phyloP scores from a whole-genome alignment of 2,888 invertebrate genomes.

The Caenorhabditis angaria region DNA sequence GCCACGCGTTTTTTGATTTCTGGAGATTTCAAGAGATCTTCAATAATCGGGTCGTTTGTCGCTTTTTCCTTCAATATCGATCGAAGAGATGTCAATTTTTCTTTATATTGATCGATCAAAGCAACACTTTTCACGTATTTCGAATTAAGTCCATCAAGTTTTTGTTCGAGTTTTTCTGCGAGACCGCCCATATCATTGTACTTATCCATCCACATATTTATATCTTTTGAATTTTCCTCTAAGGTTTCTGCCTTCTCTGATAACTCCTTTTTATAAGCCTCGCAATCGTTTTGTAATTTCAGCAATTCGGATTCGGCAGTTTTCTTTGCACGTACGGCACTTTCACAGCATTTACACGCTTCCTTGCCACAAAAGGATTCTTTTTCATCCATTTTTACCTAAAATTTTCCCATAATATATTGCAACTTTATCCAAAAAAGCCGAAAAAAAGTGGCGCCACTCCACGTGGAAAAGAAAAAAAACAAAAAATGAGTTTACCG shows the following conservation, averaged over 20 bases:
- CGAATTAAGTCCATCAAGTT: constrained; percentile 17
- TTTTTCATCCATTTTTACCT: constrained; percentile 10
- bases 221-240: constrained; percentile 13
- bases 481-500: too few relatives aligned
- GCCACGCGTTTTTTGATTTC: background rate
- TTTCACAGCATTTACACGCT: background rate
- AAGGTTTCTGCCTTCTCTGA: constrained; percentile 18
- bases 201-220: constrained; percentile 22
- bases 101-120: constrained; percentile 8
- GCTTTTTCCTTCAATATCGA: background rate
- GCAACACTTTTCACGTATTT: constrained; percentile 19
- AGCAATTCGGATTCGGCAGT: constrained; percentile 17
- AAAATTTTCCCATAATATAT: too few relatives aligned
- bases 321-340: constrained; percentile 16
- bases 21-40: background rate
- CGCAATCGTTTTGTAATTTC: constrained; percentile 5
- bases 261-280: constrained; percentile 7
- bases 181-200: constrained; percentile 21
- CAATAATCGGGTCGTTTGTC: background rate
- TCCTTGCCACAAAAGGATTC: constrained; percentile 2
- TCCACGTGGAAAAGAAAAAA: too few relatives aligned
- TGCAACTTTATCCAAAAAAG: too few relatives aligned
- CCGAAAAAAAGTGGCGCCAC: too few relatives aligned
- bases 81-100: background rate
- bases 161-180: constrained; percentile 19